Conservation (phyloP, 2,888 invertebrate species). For the Tethea ocularis region DNA sequence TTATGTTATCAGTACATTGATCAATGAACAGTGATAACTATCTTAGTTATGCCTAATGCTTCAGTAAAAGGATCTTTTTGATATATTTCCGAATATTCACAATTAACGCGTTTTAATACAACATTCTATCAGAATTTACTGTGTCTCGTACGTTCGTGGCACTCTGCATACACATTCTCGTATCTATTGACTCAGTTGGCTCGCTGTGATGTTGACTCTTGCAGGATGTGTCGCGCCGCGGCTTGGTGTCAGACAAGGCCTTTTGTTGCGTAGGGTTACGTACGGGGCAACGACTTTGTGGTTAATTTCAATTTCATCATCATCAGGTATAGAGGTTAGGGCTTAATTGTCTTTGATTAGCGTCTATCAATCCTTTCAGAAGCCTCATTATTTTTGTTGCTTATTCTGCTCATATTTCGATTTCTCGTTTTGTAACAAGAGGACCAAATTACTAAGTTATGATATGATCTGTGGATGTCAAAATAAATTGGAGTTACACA, state of each 20-base stretch:
- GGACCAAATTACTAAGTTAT: too few species aligned
- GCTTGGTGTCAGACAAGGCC: not conserved
- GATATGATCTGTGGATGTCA: not conserved
- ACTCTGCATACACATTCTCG: constrained; percentile 15
- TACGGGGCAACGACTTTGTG: not conserved
- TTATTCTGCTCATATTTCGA: too few species aligned
- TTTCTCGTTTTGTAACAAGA: too few species aligned
- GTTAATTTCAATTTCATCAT: not conserved
- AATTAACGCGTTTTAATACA: not conserved
- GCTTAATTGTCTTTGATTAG: too few species aligned
- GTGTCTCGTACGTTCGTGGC: constrained; percentile 5
- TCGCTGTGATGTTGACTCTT: constrained; percentile 10
- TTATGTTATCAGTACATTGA: too few species aligned
- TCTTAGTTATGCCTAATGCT: too few species aligned
- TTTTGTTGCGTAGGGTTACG: not conserved
- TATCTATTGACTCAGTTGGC: constrained; percentile 17
- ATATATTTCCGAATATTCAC: not conserved
- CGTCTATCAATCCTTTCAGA: too few species aligned
- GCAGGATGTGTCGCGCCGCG: constrained; percentile 10
- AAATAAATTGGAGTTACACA: not conserved
- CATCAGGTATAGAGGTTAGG: too few species aligned
- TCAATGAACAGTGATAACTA: too few species aligned
- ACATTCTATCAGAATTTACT: not conserved
- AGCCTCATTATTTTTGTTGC: too few species aligned
- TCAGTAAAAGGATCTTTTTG: too few species aligned